Conservation (phyloP, 2,113 vertebrate species). For the Epinephelus lanceolatus region DNA sequence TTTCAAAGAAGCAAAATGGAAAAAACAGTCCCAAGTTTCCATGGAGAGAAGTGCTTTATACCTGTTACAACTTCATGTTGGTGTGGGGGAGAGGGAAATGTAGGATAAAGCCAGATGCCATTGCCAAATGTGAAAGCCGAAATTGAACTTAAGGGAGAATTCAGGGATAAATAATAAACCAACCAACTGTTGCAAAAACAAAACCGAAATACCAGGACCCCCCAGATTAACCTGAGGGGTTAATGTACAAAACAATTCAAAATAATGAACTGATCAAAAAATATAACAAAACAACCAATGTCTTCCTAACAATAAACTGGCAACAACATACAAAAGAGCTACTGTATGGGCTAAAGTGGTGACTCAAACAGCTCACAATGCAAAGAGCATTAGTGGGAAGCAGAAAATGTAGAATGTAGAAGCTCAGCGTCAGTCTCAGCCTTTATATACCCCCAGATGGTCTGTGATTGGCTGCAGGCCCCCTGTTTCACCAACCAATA, state of each 20-base stretch:
- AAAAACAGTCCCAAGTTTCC: not conserved
- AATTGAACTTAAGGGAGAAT: not conserved
- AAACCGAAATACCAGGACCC: not conserved
- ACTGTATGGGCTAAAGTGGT: no score
- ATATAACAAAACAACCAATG: no score
- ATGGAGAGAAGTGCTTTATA: not conserved
- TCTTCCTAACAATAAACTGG: no score
- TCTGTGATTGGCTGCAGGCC: not conserved
- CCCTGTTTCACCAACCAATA: not conserved
- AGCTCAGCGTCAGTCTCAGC: not conserved
- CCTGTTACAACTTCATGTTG: not conserved
- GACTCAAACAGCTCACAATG: no score
- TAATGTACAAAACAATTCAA: not conserved
- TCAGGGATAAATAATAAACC: not conserved
- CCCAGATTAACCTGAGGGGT: no score
- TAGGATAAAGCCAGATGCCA: not conserved
- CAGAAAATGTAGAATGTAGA: not conserved
- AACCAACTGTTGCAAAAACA: not conserved
- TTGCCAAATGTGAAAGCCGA: not conserved
- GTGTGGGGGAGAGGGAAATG: not conserved
- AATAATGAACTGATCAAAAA: not conserved
- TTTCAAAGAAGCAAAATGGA: not conserved
- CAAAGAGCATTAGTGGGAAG: no score
- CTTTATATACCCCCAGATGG: not conserved
- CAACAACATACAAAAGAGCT: no score